A percentile compares a stretch with the other conserved stretches of the same genome.
Conservation (phyloP, 2,113 vertebrate species). For the Cnemophilus loriae region DNA sequence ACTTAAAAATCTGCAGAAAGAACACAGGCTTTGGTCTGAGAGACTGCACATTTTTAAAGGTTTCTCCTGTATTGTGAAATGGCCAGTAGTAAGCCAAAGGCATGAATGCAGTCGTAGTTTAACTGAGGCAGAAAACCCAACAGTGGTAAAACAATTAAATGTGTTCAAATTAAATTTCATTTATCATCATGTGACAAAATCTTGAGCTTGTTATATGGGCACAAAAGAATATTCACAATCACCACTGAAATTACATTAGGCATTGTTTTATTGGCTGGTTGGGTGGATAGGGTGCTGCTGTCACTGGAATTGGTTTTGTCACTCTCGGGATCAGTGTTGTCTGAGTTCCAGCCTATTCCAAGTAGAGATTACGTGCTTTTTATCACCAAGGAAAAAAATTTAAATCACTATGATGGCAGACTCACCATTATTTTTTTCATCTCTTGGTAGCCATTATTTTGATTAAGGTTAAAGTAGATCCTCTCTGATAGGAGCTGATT, state of each 20-base stretch:
- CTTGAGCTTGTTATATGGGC: background rate
- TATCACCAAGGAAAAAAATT: background rate
- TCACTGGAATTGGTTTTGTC: background rate
- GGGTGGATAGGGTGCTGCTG: background rate
- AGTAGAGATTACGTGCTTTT: background rate
- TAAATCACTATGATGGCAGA: background rate
- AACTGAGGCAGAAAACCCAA: background rate
- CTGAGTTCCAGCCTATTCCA: background rate
- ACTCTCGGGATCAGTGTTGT: background rate
- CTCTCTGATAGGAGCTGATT: background rate
- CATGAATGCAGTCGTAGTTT: background rate
- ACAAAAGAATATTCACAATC: background rate
- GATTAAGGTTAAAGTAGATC: conserved; percentile 29
- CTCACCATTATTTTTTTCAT: conserved; percentile 64
- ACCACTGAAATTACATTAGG: background rate
- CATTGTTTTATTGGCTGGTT: background rate
- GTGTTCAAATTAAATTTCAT: background rate
- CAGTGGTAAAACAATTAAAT: background rate
- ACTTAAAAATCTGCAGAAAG: background rate
- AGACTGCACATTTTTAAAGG: background rate
- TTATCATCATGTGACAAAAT: background rate
- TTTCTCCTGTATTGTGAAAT: background rate
- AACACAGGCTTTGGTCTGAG: background rate
- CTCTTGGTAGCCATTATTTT: conserved; percentile 59
- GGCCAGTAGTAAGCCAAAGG: background rate